Percentiles rank a stretch among this genome's conserved stretches.
phyloP scores from a whole-genome alignment of 1,140 invertebrate species.

The Nebria ingens region DNA sequence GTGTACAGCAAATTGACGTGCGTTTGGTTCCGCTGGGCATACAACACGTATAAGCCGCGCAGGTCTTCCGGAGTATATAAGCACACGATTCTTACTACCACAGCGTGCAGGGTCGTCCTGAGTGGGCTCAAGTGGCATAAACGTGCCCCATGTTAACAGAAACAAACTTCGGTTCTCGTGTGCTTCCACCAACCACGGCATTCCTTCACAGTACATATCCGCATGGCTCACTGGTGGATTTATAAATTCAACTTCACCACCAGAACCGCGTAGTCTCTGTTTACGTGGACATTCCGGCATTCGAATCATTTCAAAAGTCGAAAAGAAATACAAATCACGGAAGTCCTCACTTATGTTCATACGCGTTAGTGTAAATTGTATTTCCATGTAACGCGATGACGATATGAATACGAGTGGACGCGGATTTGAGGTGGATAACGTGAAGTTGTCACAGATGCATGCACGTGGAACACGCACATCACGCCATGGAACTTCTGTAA shows the following conservation, averaged over 20 bases:
- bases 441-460: slow-evolving; percentile 61
- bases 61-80: slow-evolving; percentile 51
- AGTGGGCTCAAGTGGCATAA: slow-evolving; percentile 38
- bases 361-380: slow-evolving; percentile 49
- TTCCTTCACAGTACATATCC: slow-evolving; percentile 57
- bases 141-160: slow-evolving; percentile 61
- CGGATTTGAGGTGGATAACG: slow-evolving; percentile 34
- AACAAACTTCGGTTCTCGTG: slow-evolving; percentile 63
- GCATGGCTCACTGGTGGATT: slow-evolving; percentile 47
- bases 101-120: slow-evolving; percentile 47
- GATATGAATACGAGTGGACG: slow-evolving; percentile 52
- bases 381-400: slow-evolving; percentile 48
- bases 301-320: slow-evolving; percentile 52
- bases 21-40: slow-evolving; percentile 58
- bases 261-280: slow-evolving; percentile 49
- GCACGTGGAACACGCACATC: slow-evolving; percentile 50
- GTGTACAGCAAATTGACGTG: slow-evolving; percentile 54
- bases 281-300: slow-evolving; percentile 52
- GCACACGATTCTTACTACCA: slow-evolving; percentile 47
- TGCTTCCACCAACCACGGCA: slow-evolving; percentile 64
- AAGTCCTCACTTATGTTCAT: slow-evolving; percentile 61
- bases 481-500: slow-evolving; percentile 55
- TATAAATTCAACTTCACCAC: slow-evolving; percentile 47
- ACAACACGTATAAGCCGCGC: slow-evolving; percentile 57
- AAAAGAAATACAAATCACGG: slow-evolving; percentile 55